Evolutionary conservation across 1,140 invertebrate species (phyloP).

Genomic region (Zaprionus ornatus): DNA sequence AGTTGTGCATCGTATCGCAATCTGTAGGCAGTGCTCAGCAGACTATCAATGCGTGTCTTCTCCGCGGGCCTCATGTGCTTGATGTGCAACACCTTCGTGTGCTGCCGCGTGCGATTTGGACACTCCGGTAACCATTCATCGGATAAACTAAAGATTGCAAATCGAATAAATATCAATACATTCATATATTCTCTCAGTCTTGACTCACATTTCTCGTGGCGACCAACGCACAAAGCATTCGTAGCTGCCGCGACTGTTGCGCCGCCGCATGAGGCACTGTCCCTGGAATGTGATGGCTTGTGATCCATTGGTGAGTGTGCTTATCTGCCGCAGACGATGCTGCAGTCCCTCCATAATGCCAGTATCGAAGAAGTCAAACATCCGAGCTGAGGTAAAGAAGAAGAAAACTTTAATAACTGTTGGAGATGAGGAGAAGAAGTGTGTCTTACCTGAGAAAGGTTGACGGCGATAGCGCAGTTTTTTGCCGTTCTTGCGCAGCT

Average conservation of each 20-base stretch:
- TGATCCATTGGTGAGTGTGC: conserved; percentile 84
- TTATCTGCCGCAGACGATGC: conserved; percentile 88
- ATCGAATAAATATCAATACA: neutral
- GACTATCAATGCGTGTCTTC: conserved; percentile 73
- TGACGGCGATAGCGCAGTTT: conserved; percentile 92
- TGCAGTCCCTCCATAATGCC: conserved; percentile 94
- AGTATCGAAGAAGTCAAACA: conserved; percentile 94
- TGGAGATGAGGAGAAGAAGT: too few relatives aligned
- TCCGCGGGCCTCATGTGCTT: conserved; percentile 78
- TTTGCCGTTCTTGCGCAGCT: conserved; percentile 93
- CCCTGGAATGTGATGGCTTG: conserved; percentile 79
- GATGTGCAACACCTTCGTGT: conserved; percentile 77
- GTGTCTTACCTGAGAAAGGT: conserved; percentile 90
- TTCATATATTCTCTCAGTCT: neutral
- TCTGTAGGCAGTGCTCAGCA: conserved; percentile 72
- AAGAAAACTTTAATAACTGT: too few relatives aligned
- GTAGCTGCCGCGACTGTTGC: conserved; percentile 59
- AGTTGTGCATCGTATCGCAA: conserved; percentile 76
- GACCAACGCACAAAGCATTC: conserved; percentile 81
- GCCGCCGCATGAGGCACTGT: conserved; percentile 69
- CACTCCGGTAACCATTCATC: conserved; percentile 81
- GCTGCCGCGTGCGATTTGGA: conserved; percentile 53
- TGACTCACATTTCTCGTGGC: conserved; percentile 78
- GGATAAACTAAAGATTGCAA: conserved; percentile 55
- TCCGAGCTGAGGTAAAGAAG: conserved; percentile 86